Evolutionary conservation across 30 jellyfish, hydroid and myxozoan genomes (phyloP), one percentile per base, ranked within the genome.

Genomic region (Hydractinia symbiolongicarpus): DNA sequence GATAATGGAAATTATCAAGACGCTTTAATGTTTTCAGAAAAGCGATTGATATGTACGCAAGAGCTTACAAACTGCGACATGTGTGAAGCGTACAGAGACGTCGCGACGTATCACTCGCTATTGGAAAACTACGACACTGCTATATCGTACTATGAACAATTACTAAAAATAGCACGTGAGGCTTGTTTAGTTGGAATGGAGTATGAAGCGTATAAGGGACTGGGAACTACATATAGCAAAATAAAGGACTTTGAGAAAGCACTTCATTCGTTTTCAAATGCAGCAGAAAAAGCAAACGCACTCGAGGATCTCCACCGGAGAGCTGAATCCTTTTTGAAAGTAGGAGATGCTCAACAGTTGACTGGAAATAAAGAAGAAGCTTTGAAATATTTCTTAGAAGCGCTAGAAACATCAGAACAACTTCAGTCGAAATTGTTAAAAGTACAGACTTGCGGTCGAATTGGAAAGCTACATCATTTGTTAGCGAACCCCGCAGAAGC

Each of bases 21-120:
- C 77, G 98, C 98, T 9, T 86, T 92, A 21, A 91, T 93, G 56
- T 93, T 87, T 67, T 72, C 94, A 1, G 98, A 93, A 71, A 86
- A 93, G 86, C 84, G 98, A 79, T 87, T 93, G 21, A 90, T 87
- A 13, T 81, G 88, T 66, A 61, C 95, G 9, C 89, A 93, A 55
- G 98, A 87, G 44, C 86, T 81, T 51, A 85, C 88, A 72, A 88
- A 72, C 61, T 73, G 82, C 10, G 90, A 78, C 2, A 71, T 55
- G 55, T 84, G 94, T 56, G 95, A 80, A 30, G 95, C 96, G 5
- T 93, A 93, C 66, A 85, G 87, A 44, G 95, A 93, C 49, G 79
- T 93, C 61, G 98, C 96, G 17, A 86, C 76, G 56, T 67, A 77
- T 8, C 98, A 93, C 79, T 55, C 73, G 16, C 44, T 56, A 50